Percentiles rank a stretch among this genome's conserved stretches.
phyloP scores from a whole-genome alignment of 2,797 vertebrate species.

The Thunnus albacares region DNA sequence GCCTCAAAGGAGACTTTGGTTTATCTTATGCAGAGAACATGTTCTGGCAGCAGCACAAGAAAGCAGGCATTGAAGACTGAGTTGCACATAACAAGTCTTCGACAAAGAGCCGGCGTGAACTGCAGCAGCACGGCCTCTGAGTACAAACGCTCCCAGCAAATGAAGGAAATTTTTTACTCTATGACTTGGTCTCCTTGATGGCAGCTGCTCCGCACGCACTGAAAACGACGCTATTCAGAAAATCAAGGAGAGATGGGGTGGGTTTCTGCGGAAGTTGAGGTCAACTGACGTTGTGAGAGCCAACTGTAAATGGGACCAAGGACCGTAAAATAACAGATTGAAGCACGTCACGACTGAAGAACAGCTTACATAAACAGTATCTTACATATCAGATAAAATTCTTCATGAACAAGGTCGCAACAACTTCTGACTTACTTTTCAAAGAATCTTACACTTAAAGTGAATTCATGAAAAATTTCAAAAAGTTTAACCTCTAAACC shows the following conservation, averaged over 20 bases:
- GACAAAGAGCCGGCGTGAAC: conserved; percentile 79
- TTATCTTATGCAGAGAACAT: conserved; percentile 52
- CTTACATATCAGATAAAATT: not conserved
- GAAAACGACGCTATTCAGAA: conserved; percentile 62
- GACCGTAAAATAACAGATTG: not conserved
- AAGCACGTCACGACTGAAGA: not conserved
- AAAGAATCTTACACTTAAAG: not conserved
- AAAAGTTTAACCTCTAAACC: not conserved
- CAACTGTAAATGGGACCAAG: not conserved
- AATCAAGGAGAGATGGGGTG: conserved; percentile 27
- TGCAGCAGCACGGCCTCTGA: conserved; percentile 46
- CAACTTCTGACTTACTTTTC: not conserved
- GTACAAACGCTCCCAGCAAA: conserved; percentile 70
- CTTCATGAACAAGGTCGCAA: not conserved
- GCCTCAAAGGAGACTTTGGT: conserved; percentile 40
- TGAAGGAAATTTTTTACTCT: conserved; percentile 82
- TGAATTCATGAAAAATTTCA: not conserved
- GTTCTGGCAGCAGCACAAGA: conserved; percentile 64
- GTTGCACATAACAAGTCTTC: conserved; percentile 55
- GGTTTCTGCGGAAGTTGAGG: conserved; percentile 16
- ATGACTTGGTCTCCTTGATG: conserved; percentile 69
- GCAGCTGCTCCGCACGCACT: conserved; percentile 42
- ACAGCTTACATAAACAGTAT: not conserved
- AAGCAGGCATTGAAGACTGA: conserved; percentile 56
- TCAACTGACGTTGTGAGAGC: not conserved